Conservation (phyloP, 2,888 invertebrate genomes). For the Trissolcus brochymenae region DNA sequence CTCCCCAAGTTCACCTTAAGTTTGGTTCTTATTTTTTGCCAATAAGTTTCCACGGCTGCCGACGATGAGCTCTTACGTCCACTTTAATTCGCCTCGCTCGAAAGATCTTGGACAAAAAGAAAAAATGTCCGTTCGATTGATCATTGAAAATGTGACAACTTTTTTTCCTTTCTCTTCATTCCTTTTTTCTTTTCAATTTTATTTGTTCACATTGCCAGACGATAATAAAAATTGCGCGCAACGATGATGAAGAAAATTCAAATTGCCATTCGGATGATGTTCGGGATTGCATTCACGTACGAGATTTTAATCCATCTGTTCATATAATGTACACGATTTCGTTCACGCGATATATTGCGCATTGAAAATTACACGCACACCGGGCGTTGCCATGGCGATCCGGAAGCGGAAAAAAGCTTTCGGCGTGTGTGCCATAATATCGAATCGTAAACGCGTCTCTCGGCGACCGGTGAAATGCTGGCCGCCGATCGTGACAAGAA, state of each 20-base stretch:
- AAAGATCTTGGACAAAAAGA: slow-evolving; percentile 44
- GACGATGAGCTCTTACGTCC: slow-evolving; percentile 15
- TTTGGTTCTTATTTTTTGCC: slow-evolving; percentile 41
- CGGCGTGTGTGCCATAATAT: slow-evolving; percentile 24
- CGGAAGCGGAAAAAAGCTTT: slow-evolving; percentile 25
- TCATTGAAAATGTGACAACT: background rate
- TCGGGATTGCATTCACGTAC: slow-evolving; percentile 43
- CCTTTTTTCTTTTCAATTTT: background rate
- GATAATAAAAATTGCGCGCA: background rate
- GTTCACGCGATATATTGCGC: slow-evolving; percentile 47
- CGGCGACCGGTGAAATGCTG: slow-evolving; percentile 26
- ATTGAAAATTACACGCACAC: slow-evolving; percentile 53
- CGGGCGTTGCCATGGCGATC: slow-evolving; percentile 48
- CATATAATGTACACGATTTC: slow-evolving; percentile 48
- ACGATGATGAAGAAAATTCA: background rate
- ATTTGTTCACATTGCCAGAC: background rate
- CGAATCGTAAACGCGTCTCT: slow-evolving; percentile 33
- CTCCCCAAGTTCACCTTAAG: slow-evolving; percentile 53
- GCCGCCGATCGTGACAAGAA: slow-evolving; percentile 14
- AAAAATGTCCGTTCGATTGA: background rate
- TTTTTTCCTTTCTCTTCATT: background rate
- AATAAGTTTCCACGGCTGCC: slow-evolving; percentile 21
- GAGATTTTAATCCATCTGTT: slow-evolving; percentile 50
- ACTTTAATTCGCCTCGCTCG: slow-evolving; percentile 23
- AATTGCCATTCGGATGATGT: background rate